A percentile compares a stretch with the other conserved stretches of the same genome.
These are phyloP conservation scores for Neosilurus mollespiculum DNA, from an alignment of 2,797 vertebrate genomes.

Conservation along the genomic window DNA sequence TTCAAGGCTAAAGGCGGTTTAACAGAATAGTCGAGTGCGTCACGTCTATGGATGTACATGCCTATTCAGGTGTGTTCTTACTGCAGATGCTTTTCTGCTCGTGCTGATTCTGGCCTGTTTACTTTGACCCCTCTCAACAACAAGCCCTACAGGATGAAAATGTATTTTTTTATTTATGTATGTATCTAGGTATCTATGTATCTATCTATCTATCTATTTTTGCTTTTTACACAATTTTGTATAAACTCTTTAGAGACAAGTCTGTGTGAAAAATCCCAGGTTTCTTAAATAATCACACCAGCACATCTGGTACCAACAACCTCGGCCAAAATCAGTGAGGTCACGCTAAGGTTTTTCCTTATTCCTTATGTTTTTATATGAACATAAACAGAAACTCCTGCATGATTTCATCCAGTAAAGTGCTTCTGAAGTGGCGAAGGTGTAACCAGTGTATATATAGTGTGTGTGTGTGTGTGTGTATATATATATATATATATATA, in stretches of 20 bases:
- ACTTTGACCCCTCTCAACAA: not conserved
- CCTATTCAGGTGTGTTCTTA: not conserved
- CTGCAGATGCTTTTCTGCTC: not conserved
- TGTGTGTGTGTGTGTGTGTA: too few relatives aligned
- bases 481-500: not conserved
- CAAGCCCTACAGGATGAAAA: not conserved
- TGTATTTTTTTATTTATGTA: not conserved
- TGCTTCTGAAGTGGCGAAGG: not conserved
- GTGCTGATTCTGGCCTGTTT: not conserved
- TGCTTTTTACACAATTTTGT: not conserved
- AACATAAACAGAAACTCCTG: not conserved
- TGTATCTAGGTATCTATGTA: too few relatives aligned
- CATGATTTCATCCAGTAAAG: not conserved
- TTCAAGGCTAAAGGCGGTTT: too few relatives aligned
- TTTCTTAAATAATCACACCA: not conserved
- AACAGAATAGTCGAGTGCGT: too few relatives aligned
- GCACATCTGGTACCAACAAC: not conserved
- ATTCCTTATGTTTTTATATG: not conserved
- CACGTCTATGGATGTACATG: too few relatives aligned
- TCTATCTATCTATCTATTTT: too few relatives aligned
- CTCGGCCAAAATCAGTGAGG: too few relatives aligned
- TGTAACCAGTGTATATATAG: not conserved
- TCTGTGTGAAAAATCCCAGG: not conserved
- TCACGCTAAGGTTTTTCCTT: not conserved
- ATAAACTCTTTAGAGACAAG: not conserved